Conservation (phyloP, 2,113 vertebrate genomes). For the Peromyscus polionotus region DNA sequence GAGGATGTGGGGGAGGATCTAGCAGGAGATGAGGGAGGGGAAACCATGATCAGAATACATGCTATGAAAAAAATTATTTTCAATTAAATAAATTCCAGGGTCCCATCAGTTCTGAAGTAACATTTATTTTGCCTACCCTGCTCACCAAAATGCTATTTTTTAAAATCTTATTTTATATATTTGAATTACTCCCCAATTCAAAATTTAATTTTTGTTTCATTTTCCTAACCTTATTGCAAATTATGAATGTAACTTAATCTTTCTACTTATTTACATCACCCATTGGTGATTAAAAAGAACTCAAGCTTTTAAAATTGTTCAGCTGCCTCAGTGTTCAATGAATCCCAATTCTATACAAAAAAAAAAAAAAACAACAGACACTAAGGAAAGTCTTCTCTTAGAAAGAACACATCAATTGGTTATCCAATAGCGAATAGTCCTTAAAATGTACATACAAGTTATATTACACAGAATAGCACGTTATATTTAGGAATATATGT, state of each 20-base stretch:
- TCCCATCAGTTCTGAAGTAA: not conserved
- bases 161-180: not conserved
- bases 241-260: not conserved
- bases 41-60: too few relatives aligned
- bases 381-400: not conserved
- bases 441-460: not conserved
- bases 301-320: not conserved
- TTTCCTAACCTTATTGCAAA: not conserved
- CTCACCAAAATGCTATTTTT: not conserved
- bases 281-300: not conserved
- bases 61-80: not conserved
- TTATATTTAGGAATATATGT: not conserved
- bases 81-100: not conserved
- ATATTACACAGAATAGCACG: not conserved
- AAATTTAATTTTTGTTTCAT: constrained; percentile 35
- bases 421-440: not conserved
- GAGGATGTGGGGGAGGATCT: too few relatives aligned
- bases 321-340: not conserved
- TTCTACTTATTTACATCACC: not conserved
- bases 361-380: too few relatives aligned
- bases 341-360: not conserved
- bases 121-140: not conserved
- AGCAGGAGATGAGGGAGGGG: too few relatives aligned
- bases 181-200: not conserved
- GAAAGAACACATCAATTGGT: not conserved